Base-by-base conservation (phyloP, 2,888 invertebrate genomes). In the Polymixis flavicincta region DNA sequence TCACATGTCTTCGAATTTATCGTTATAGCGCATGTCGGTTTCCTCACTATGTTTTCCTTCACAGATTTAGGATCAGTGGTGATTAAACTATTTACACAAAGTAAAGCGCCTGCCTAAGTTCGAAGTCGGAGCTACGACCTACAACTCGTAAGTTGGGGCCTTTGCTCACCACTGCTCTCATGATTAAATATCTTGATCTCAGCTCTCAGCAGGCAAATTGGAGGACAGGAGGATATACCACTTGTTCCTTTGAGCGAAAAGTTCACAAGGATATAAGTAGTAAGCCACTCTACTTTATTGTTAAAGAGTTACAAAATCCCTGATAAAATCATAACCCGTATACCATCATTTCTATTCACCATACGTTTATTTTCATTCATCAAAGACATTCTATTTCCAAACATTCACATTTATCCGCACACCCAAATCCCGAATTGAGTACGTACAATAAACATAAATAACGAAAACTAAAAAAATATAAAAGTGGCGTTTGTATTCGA, bases 401-500 rank as follows among this genome's bases (percentile, higher is more conserved):
- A 74, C 61, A 79, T 74, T 74, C 64, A 70, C 76, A 85, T 73
- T 78, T 65, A 78, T 83, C 79, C 75, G 67, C 67, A 75, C 72
- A 77, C 57, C 13, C 60, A 67, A 77, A 76, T 77, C 68, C 52
- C 68, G 74, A 74, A 61, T 75, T 69, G 63, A 79, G 72, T 76
- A 76, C 22, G 37, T 67, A 83, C 71, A 81, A 83, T 84, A 75
- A 84, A 88, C 76, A 87, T 80, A 84, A 85, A 84, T 81, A 83
- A 85, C 80, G 70, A 81, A 82, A 81, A 83, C 76, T 80, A 80
- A 79, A 82, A 80, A 85, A 80, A 78, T 57, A 87, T 80, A 85
- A 87, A 88, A 87, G 87, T 87, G 84, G 85, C 76, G 82, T 86
- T 80, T 82, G 90, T 90, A 92, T 90, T 90, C 88, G 89, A 92